Base-by-base conservation (phyloP, 2,113 vertebrate genomes). In the Salvator merianae region DNA sequence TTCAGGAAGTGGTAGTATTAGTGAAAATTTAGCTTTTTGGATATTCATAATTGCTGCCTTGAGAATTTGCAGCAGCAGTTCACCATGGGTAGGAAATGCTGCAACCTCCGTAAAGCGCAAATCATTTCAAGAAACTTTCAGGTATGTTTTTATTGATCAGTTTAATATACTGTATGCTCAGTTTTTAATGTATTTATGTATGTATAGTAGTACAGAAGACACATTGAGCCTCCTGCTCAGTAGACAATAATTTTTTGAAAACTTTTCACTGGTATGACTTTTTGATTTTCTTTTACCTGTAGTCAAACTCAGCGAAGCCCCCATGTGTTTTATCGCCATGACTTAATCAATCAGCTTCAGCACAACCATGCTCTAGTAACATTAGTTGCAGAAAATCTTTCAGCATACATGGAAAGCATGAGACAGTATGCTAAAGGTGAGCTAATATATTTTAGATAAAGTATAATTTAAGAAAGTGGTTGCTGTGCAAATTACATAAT, bases 301-400 rank as follows among this genome's bases (percentile, higher is more conserved):
- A 99, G 99, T 96, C 99, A 99, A 96, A 99, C 98, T 62, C 98
- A 99, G 94, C 94, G 98, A 94, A 99, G 98, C 93, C 98, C 99
- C 50, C 99, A 99, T 77, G 98, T 99, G 72, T 99, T 99, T 95
- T 99, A 99, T 92, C 98, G 99, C 62, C 99, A 99, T 92, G 99
- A 99, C 89, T 97, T 99, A 96, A 99, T 99, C 93, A 99, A 99
- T 97, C 99, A 99, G 93, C 97, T 99, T 88, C 99, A 99, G 96
- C 98, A 99, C 96, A 99, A 99, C 97, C 99, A 99, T 78, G 97
- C 98, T 81, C 96, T 99, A 79, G 99, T 99, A 93, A 99, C 99
- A 34, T 82, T 99, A 92, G 99, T 99, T 90, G 98, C 99, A 87
- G 99, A 99, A 96, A 99, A 99, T 93, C 98, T 99, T 86, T 99